Conservation (phyloP, 2,888 invertebrate species). For the Drosophila greeni region DNA sequence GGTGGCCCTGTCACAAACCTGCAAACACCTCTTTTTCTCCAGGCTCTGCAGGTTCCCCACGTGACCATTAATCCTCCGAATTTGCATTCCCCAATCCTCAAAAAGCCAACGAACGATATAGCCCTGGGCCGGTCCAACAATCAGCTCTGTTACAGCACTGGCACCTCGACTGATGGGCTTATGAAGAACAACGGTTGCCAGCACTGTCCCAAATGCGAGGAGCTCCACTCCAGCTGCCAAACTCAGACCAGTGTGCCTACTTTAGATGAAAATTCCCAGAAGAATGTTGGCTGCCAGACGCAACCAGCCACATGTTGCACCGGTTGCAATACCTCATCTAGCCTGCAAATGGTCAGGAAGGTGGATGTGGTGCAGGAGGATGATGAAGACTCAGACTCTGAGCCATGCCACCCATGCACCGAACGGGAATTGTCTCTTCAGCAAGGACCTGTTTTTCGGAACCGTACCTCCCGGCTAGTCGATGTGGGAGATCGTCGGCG, state of each 20-base stretch:
- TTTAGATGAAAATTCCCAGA: too few relatives aligned
- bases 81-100: background rate
- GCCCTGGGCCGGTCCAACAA: conserved; percentile 67
- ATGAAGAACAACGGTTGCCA: conserved; percentile 14
- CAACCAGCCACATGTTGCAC: background rate
- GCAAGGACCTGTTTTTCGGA: background rate
- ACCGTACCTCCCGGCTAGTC: conserved; percentile 1
- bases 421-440: background rate
- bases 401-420: background rate
- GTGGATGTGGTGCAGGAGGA: background rate
- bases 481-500: background rate
- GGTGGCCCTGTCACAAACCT: background rate
- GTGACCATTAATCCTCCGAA: background rate
- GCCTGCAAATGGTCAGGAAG: background rate
- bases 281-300: conserved; percentile 32
- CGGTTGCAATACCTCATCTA: conserved; percentile 9
- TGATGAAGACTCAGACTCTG: background rate
- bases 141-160: conserved; percentile 48
- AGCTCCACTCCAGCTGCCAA: background rate
- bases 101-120: background rate
- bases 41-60: background rate
- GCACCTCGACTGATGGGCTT: conserved; percentile 64
- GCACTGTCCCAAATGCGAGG: background rate
- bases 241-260: background rate
- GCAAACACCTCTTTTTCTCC: background rate